phyloP scores from a whole-genome alignment of 1,140 invertebrate species.

The Neelides sp. region DNA sequence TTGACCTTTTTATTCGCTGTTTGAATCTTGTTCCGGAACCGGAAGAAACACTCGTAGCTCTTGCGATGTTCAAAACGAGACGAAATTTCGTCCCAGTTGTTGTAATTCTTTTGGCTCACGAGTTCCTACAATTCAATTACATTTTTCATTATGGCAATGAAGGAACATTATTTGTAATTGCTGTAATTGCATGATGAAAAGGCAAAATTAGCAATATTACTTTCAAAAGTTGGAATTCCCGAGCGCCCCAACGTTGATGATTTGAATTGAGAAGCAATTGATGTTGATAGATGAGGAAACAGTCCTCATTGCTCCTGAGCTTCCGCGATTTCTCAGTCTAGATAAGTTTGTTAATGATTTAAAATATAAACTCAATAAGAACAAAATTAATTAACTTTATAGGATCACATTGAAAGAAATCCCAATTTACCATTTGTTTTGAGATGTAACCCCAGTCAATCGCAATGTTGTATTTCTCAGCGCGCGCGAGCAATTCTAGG shows the following conservation, averaged over 20 bases:
- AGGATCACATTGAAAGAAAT: neutral
- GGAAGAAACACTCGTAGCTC: constrained; percentile 18
- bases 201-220: constrained; percentile 7
- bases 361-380: neutral
- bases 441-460: constrained; percentile 18
- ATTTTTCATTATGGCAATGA: neutral
- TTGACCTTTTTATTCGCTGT: constrained; percentile 10
- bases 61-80: constrained; percentile 4
- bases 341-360: neutral
- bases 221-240: constrained; percentile 13
- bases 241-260: constrained; percentile 12
- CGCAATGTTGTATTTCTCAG: neutral
- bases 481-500: neutral
- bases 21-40: constrained; percentile 9
- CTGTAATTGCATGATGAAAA: neutral
- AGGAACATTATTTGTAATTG: neutral
- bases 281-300: constrained; percentile 16
- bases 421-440: constrained; percentile 15
- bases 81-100: constrained; percentile 14
- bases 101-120: neutral
- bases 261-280: constrained; percentile 10
- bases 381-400: neutral
- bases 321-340: constrained; percentile 16
- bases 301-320: constrained; percentile 14
- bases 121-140: neutral